A percentile compares a stretch with the other conserved stretches of the same genome.
Evolutionary conservation across 92 coral and sea anemone species (phyloP).

Genomic region (Palythoa grandis): DNA sequence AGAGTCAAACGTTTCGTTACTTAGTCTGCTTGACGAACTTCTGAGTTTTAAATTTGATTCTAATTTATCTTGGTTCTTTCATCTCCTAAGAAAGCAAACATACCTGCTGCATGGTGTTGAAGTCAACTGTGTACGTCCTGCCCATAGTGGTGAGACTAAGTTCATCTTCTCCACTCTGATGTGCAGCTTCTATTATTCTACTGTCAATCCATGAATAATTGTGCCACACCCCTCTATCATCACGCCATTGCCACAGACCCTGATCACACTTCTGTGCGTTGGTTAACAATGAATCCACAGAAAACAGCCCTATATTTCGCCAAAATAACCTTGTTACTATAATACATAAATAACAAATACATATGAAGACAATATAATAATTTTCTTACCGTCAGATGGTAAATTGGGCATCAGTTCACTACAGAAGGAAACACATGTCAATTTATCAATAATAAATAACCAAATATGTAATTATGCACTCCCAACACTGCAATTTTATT

Average conservation of each 20-base stretch:
- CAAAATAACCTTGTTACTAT: background rate
- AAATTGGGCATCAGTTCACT: conserved; percentile 95
- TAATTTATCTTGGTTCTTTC: too few relatives aligned
- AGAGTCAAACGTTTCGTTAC: too few relatives aligned
- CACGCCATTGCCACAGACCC: conserved; percentile 99
- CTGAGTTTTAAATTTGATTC: too few relatives aligned
- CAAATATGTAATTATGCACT: background rate
- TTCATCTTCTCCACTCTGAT: conserved; percentile 97
- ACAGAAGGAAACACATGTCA: conserved; percentile 31
- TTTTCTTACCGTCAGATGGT: conserved; percentile 82
- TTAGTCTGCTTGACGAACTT: too few relatives aligned
- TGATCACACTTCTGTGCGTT: conserved; percentile 89
- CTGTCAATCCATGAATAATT: conserved; percentile 99
- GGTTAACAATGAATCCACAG: conserved; percentile 81
- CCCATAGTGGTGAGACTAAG: conserved; percentile 96
- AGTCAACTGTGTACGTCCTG: conserved; percentile 93
- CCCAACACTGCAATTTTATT: too few relatives aligned
- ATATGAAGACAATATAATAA: background rate
- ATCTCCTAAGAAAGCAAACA: background rate
- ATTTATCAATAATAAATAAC: background rate
- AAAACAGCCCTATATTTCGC: conserved; percentile 67
- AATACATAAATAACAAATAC: background rate
- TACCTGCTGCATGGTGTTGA: conserved; percentile 98
- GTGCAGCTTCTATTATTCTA: conserved; percentile 97
- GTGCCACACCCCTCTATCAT: conserved; percentile 98